These are phyloP conservation scores for Ovis aries DNA, from an alignment of 2,113 vertebrate genomes.

Conservation along the genomic window DNA sequence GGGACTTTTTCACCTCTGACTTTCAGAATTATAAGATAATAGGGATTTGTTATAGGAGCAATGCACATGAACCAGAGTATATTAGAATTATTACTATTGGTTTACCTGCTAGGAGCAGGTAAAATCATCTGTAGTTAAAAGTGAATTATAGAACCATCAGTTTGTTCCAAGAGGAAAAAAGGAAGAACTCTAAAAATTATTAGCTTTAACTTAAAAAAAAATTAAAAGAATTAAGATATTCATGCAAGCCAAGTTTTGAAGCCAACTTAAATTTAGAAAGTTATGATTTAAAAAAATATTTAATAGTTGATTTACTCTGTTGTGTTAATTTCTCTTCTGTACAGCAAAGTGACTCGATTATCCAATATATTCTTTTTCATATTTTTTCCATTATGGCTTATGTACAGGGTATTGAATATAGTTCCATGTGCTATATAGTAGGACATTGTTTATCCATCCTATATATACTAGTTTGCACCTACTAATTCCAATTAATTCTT, in stretches of 20 bases:
- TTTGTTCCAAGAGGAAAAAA: background rate
- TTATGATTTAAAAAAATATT: background rate
- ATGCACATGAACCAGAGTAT: background rate
- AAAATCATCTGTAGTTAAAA: background rate
- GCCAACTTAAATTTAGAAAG: constrained; percentile 43
- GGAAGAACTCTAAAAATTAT: background rate
- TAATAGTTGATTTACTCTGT: background rate
- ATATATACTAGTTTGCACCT: background rate
- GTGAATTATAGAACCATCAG: background rate
- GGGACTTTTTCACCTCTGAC: background rate
- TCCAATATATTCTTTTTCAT: background rate
- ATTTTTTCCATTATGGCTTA: background rate
- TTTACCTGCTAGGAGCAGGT: background rate
- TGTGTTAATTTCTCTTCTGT: background rate
- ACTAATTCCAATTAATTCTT: background rate
- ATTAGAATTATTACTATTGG: background rate
- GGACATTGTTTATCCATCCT: background rate
- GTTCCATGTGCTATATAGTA: background rate
- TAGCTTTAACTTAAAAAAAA: background rate
- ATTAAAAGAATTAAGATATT: background rate
- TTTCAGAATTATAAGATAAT: background rate
- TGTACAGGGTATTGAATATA: background rate
- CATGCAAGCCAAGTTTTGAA: background rate
- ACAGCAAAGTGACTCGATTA: background rate
- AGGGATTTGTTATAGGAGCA: background rate